These are phyloP conservation scores for Ophion costatus DNA, from an alignment of 2,888 invertebrate genomes.

Conservation along the genomic window DNA sequence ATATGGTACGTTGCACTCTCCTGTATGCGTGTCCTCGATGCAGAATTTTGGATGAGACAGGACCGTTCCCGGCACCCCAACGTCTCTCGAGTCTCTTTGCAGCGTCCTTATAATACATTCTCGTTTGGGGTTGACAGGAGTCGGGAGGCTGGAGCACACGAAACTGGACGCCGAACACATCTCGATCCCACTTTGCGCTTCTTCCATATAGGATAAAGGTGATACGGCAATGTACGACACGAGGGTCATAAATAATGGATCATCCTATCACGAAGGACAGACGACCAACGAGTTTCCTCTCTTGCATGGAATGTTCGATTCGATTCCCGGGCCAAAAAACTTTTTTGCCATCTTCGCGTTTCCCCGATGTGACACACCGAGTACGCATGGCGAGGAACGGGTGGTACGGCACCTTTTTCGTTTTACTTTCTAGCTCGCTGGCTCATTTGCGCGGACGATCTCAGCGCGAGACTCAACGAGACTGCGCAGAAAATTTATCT, in stretches of 20 bases:
- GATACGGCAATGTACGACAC: neutral
- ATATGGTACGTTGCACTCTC: conserved; percentile 2
- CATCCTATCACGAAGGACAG: neutral
- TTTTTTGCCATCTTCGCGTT: neutral
- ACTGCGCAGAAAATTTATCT: conserved; percentile 51
- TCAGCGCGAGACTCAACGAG: conserved; percentile 32
- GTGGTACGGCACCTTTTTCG: conserved; percentile 7
- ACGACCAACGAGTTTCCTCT: neutral
- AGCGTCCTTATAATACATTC: conserved; percentile 32
- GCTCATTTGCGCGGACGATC: conserved; percentile 8
- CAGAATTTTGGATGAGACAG: conserved; percentile 15
- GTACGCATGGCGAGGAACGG: neutral
- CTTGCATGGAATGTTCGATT: neutral
- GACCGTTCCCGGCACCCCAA: neutral
- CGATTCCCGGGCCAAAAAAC: neutral
- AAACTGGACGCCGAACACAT: conserved; percentile 9
- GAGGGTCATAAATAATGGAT: neutral
- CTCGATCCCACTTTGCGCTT: conserved; percentile 11
- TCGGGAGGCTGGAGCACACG: conserved; percentile 16
- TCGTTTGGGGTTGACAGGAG: conserved; percentile 11
- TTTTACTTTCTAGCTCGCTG: neutral
- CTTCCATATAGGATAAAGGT: conserved; percentile 5
- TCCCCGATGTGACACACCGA: neutral
- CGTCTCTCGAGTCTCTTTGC: neutral
- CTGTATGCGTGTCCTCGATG: conserved; percentile 20